Evolutionary conservation across 2,797 vertebrate genomes (phyloP).

Genomic region (Crypturellus tataupa): DNA sequence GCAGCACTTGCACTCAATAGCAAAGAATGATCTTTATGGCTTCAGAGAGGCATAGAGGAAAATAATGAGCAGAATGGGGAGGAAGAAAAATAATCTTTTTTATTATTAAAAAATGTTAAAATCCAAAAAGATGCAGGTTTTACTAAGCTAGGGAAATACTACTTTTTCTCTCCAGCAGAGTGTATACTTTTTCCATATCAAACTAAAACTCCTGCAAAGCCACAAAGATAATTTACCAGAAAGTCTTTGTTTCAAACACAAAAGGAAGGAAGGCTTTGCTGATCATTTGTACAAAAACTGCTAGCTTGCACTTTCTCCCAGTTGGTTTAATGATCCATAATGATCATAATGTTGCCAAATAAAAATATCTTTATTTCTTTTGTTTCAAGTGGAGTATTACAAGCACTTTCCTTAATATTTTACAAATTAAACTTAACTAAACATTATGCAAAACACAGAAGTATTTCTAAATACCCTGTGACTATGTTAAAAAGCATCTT

Average conservation of each 20-base stretch:
- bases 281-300: background rate
- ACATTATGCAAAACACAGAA: background rate
- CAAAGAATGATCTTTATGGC: too few relatives aligned
- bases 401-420: background rate
- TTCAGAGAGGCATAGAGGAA: background rate
- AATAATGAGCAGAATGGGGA: background rate
- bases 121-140: background rate
- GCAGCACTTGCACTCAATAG: background rate
- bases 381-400: background rate
- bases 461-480: background rate
- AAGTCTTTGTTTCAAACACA: background rate
- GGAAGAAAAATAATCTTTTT: background rate
- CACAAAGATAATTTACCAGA: background rate
- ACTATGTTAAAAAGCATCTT: background rate
- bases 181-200: background rate
- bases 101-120: background rate
- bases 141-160: background rate
- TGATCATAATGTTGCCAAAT: background rate
- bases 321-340: background rate
- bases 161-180: background rate
- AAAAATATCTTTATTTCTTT: background rate
- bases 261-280: background rate
- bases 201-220: background rate
- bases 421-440: background rate
- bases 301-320: background rate